phyloP scores from a whole-genome alignment of 2,888 invertebrate species.

The Pollenia labialis region DNA sequence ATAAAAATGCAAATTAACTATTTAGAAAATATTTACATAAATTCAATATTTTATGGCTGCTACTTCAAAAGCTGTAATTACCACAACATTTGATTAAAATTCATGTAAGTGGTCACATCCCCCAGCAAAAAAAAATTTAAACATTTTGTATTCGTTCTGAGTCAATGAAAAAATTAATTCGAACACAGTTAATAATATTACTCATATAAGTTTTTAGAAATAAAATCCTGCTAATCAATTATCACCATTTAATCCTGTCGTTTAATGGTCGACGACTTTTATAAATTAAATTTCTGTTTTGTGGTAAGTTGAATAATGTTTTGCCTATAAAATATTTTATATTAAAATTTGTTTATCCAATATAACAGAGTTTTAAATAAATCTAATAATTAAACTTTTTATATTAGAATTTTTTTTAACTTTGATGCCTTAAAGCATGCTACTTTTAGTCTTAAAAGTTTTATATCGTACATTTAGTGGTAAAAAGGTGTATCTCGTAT shows the following conservation, averaged over 20 bases:
- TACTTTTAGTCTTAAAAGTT: too few species aligned
- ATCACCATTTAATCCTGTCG: constrained; percentile 51
- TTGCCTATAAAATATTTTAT: background rate
- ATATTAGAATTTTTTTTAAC: too few species aligned
- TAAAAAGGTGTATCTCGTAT: too few species aligned
- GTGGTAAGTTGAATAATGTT: constrained; percentile 51
- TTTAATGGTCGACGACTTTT: background rate
- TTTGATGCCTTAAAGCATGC: too few species aligned
- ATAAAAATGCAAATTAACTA: constrained; percentile 3
- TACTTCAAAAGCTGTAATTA: background rate
- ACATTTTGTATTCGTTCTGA: constrained; percentile 24
- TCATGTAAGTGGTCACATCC: constrained; percentile 41
- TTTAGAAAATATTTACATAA: background rate
- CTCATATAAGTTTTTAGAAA: constrained; percentile 26
- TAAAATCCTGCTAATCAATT: constrained; percentile 67
- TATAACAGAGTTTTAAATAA: background rate
- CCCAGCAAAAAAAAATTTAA: background rate
- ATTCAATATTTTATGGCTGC: constrained; percentile 14
- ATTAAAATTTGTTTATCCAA: background rate
- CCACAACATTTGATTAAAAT: constrained; percentile 67
- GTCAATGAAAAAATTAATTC: background rate
- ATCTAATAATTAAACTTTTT: too few species aligned
- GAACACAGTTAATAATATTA: constrained; percentile 33
- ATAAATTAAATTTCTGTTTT: constrained; percentile 9
- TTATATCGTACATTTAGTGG: too few species aligned